These are phyloP conservation scores for Lacerta viridis DNA, from an alignment of 2,797 vertebrate species.

Conservation along the genomic window DNA sequence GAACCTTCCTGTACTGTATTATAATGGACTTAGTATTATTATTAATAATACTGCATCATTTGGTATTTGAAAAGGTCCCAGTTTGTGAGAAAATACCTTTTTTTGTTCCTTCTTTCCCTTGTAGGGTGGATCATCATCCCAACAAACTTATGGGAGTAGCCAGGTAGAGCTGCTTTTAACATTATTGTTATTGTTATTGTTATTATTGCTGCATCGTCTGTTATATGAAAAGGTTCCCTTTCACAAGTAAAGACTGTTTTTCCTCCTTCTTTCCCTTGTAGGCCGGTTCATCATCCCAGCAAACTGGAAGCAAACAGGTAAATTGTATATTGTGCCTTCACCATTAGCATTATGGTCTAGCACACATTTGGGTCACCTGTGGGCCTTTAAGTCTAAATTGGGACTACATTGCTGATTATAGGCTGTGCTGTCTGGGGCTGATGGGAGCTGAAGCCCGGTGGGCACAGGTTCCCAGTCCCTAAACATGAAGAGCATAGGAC, in stretches of 20 bases:
- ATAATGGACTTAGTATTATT: no score
- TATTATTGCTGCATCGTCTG: neutral
- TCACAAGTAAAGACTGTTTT: neutral
- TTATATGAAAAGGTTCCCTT: slow-evolving; percentile 13
- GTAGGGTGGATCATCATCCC: neutral
- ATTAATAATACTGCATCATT: neutral
- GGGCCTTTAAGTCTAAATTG: no score
- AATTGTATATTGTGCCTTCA: no score
- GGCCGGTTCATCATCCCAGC: neutral
- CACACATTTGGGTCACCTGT: no score
- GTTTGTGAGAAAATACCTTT: fast-evolving
- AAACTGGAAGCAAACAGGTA: slow-evolving; percentile 8
- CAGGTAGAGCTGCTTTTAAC: slow-evolving; percentile 30
- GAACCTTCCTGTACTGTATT: neutral
- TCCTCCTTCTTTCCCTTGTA: slow-evolving; percentile 6
- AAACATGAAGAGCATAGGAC: no score
- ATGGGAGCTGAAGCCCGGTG: no score
- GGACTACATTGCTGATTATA: no score
- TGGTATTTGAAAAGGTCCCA: slow-evolving; percentile 11
- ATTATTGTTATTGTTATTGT: no score
- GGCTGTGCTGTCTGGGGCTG: no score
- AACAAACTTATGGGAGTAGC: slow-evolving; percentile 7
- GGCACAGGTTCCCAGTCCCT: no score
- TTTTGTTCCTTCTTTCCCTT: neutral
- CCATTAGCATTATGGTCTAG: no score